These are phyloP conservation scores for Polylopha cassiicola DNA, from an alignment of 2,888 invertebrate species.

Conservation along the genomic window DNA sequence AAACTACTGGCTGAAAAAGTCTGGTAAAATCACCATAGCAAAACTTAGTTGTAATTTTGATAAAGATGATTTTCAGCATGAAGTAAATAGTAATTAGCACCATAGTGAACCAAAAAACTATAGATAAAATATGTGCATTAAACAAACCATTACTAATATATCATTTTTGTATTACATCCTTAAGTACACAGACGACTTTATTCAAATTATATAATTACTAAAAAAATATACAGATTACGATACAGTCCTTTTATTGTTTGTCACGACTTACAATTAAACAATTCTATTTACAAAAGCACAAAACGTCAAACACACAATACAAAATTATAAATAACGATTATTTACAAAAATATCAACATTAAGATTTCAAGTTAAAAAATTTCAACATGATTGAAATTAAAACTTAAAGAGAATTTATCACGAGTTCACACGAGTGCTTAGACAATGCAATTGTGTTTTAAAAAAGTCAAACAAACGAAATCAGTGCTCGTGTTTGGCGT, in stretches of 20 bases:
- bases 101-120: slow-evolving; percentile 46
- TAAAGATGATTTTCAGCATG: slow-evolving; percentile 24
- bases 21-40: too few relatives aligned
- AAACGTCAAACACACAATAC: slow-evolving; percentile 34
- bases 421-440: slow-evolving; percentile 33
- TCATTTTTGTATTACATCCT: slow-evolving; percentile 13
- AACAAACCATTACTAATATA: slow-evolving; percentile 25
- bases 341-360: slow-evolving; percentile 53
- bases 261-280: slow-evolving; percentile 25
- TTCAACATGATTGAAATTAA: slow-evolving; percentile 40
- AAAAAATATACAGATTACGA: slow-evolving; percentile 6
- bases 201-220: slow-evolving; percentile 1
- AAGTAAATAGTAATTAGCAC: slow-evolving; percentile 41
- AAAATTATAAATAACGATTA: slow-evolving; percentile 62
- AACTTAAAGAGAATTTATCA: slow-evolving; percentile 43
- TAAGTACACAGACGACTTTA: slow-evolving; percentile 14
- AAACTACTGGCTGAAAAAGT: too few relatives aligned
- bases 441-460: too few relatives aligned
- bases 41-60: too few relatives aligned
- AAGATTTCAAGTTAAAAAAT: slow-evolving; percentile 38
- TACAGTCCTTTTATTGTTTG: slow-evolving; percentile 18
- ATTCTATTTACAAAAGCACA: slow-evolving; percentile 37
- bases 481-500: slow-evolving; percentile 38
- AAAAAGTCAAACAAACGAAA: slow-evolving; percentile 26
- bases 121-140: slow-evolving; percentile 21